Conservation (phyloP, 2,888 invertebrate genomes). For the Pharmacophagus antenor region DNA sequence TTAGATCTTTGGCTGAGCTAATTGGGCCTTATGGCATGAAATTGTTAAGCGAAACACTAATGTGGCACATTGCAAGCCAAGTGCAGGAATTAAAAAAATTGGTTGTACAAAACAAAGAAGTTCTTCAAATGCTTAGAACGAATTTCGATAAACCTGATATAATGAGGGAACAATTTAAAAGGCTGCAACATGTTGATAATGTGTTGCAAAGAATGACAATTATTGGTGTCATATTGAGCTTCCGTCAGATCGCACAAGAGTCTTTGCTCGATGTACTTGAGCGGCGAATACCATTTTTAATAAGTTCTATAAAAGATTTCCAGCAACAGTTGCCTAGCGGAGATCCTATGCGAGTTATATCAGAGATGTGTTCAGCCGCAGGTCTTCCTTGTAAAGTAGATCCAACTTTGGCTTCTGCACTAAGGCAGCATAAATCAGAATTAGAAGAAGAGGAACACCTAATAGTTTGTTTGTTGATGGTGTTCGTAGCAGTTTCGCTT, state of each 20-base stretch:
- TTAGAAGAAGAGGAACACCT: slow-evolving; percentile 95
- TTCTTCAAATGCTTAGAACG: slow-evolving; percentile 92
- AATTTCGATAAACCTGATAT: slow-evolving; percentile 99
- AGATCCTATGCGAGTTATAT: slow-evolving; percentile 94
- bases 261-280: slow-evolving; percentile 96
- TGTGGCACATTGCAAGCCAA: slow-evolving; percentile 99
- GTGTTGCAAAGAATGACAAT: slow-evolving; percentile 98
- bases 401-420: slow-evolving; percentile 93
- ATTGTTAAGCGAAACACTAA: slow-evolving; percentile 95
- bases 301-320: slow-evolving; percentile 97
- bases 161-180: slow-evolving; percentile 97
- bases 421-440: slow-evolving; percentile 93
- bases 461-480: slow-evolving; percentile 97
- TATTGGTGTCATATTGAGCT: slow-evolving; percentile 97
- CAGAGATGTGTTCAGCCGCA: slow-evolving; percentile 98
- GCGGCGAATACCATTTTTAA: slow-evolving; percentile 95
- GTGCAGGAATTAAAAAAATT: slow-evolving; percentile 97
- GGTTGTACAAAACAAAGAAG: slow-evolving; percentile 95
- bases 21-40: slow-evolving; percentile 99
- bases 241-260: slow-evolving; percentile 95
- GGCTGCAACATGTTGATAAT: slow-evolving; percentile 94
- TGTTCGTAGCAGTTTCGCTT: slow-evolving; percentile 98
- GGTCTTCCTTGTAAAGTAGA: slow-evolving; percentile 97
- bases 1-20: slow-evolving; percentile 95
- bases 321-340: slow-evolving; percentile 94